phyloP scores from a whole-genome alignment of 2,797 vertebrate genomes.

The Borostomias antarcticus region DNA sequence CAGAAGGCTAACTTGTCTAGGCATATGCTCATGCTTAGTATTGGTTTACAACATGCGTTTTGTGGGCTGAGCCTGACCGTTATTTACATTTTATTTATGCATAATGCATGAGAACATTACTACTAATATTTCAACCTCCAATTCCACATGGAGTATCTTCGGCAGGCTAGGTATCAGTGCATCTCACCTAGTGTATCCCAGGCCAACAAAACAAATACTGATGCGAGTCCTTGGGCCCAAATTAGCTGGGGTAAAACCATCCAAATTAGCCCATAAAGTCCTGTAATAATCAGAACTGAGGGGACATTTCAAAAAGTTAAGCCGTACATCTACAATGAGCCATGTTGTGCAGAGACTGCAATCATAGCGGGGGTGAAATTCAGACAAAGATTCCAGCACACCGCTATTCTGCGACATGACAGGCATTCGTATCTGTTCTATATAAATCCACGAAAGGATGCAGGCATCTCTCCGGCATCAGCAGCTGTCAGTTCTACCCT shows the following conservation, averaged over 20 bases:
- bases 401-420: constrained; percentile 3
- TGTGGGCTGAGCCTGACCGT: neutral
- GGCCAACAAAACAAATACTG: neutral
- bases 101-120: neutral
- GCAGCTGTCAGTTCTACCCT: constrained; percentile 12
- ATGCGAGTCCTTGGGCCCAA: too few species aligned
- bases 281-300: too few species aligned
- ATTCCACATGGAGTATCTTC: neutral
- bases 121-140: neutral
- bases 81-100: neutral
- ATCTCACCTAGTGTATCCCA: neutral
- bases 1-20: too few species aligned
- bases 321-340: too few species aligned
- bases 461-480: neutral
- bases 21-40: neutral
- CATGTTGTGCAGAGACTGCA: too few species aligned
- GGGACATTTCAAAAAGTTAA: too few species aligned
- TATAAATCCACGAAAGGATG: neutral
- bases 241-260: too few species aligned
- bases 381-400: neutral
- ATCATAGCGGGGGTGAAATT: neutral
- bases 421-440: constrained; percentile 1
- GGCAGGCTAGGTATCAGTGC: neutral
- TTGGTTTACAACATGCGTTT: neutral
- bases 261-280: neutral